Evolutionary conservation across 2,797 vertebrate species (phyloP).

Genomic region (Clarias pachynema): DNA sequence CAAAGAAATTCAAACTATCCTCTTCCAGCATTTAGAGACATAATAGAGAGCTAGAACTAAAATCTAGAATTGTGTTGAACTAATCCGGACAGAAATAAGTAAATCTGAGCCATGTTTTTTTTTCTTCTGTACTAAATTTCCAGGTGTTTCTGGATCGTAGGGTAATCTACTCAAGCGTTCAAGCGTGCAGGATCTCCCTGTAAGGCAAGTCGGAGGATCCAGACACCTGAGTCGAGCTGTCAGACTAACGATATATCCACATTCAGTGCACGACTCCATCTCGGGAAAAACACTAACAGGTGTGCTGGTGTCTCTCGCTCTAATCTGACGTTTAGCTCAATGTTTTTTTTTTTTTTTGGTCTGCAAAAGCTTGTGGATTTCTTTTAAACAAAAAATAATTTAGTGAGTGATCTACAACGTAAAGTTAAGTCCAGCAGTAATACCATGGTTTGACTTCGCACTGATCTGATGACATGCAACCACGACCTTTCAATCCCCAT

Average conservation of each 20-base stretch:
- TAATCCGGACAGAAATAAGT: not conserved
- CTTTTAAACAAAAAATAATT: not conserved
- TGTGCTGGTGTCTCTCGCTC: slow-evolving; percentile 62
- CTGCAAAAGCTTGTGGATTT: not conserved
- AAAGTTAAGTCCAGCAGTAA: not conserved
- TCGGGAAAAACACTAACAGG: slow-evolving; percentile 69
- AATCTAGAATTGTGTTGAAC: not conserved
- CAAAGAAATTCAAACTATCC: not conserved
- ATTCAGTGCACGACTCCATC: slow-evolving; percentile 64
- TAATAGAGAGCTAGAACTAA: not conserved
- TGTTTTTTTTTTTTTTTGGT: slow-evolving; percentile 67
- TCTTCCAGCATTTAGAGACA: not conserved
- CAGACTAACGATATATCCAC: slow-evolving; percentile 68
- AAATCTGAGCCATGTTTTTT: not conserved
- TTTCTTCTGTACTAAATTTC: too few species aligned
- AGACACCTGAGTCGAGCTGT: slow-evolving; percentile 61
- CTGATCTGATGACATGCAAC: not conserved
- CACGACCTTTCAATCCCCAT: slow-evolving; percentile 2
- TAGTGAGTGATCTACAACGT: not conserved
- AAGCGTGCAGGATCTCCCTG: not conserved
- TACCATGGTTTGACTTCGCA: slow-evolving; percentile 4
- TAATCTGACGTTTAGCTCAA: slow-evolving; percentile 69
- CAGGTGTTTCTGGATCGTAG: not conserved
- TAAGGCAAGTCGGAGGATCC: slow-evolving; percentile 33
- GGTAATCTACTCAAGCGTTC: not conserved